These are phyloP conservation scores for Hermaeophaga mercurialis DNA, from an alignment of 2,888 invertebrate genomes.

Conservation along the genomic window DNA sequence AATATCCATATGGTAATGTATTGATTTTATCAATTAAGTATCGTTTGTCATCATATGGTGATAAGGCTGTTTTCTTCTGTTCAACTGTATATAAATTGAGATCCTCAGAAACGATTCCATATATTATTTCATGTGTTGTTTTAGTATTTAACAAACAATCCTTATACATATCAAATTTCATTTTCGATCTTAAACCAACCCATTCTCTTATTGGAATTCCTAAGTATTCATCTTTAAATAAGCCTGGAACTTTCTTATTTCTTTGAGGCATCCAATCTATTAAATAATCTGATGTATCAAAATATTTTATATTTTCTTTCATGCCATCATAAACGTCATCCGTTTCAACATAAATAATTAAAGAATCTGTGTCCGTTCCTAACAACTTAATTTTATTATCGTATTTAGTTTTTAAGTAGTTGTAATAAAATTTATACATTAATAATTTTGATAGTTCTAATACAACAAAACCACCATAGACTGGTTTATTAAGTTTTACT, in stretches of 20 bases:
- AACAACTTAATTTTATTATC: no score
- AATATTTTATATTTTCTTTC: conserved; percentile 9
- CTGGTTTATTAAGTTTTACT: not conserved
- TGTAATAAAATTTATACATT: no score
- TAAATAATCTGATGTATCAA: no score
- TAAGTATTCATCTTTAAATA: no score
- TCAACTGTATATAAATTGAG: conserved; percentile 7
- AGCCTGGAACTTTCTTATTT: conserved; percentile 2
- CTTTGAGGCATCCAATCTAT: conserved; percentile 7
- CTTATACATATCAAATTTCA: conserved; percentile 3
- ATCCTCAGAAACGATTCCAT: conserved; percentile 1
- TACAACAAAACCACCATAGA: conserved; percentile 6
- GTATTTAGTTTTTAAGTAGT: no score
- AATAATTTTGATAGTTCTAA: not conserved
- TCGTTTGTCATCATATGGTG: conserved; percentile 17
- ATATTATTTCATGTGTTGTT: conserved; percentile 5
- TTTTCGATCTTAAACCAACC: no score
- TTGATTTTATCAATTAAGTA: no score
- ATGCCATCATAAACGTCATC: conserved; percentile 8
- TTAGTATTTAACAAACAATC: conserved; percentile 14
- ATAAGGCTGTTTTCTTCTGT: no score
- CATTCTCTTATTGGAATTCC: no score
- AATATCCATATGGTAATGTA: conserved; percentile 13
- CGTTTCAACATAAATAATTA: conserved; percentile 13
- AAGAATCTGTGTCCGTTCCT: conserved; percentile 1